Evolutionary conservation across 1,140 invertebrate species (phyloP), one percentile per base, ranked within the genome.

Genomic region (Mycetomoellerius zeteki): DNA sequence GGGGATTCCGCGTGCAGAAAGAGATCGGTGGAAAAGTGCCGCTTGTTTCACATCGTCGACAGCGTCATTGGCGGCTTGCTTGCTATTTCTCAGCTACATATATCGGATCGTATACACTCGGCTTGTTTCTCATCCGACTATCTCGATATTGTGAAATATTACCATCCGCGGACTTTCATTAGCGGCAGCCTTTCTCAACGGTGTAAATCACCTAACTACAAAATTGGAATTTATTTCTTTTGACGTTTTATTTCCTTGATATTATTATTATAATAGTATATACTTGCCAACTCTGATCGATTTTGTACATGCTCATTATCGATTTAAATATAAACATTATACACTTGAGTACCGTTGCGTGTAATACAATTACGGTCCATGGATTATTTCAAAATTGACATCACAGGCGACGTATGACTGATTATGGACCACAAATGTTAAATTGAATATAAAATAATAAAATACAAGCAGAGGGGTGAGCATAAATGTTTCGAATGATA

Each of bases 81-180:
- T 54, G 69, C 54, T 62, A 56, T 52, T 84, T 50, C 69, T 30
- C 80, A 21, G 37, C 47, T 37, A 67, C 8, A 19, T 30, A 30
- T 43, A 54, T 64, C 72, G n/a, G 19, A n/a, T 43, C 16, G 30
- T 58, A 27, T 50, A 16, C 78, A 56, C 19, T 62, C 24, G 67
- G 37, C n/a, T 47, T 47, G 24, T 69, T 86, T 86, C 72, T 69
- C 67, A 67, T 52, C 58, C 76, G 71, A 60, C 27, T 80, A 86
- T 85, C 84, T 85, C 76, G 85, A 91, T 91, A 91, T 89, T 84
- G 84, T 88, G 75, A 91, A 91, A 91, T 89, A 91, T 85, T 81
- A 86, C 62, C 60, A 50, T 75, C 58, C 50, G 76, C 73, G 85
- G 76, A 73, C 30, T 62, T 89, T 87, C 72, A 90, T 90, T 87